phyloP scores from a whole-genome alignment of 2,888 invertebrate species.

The Dione juno region DNA sequence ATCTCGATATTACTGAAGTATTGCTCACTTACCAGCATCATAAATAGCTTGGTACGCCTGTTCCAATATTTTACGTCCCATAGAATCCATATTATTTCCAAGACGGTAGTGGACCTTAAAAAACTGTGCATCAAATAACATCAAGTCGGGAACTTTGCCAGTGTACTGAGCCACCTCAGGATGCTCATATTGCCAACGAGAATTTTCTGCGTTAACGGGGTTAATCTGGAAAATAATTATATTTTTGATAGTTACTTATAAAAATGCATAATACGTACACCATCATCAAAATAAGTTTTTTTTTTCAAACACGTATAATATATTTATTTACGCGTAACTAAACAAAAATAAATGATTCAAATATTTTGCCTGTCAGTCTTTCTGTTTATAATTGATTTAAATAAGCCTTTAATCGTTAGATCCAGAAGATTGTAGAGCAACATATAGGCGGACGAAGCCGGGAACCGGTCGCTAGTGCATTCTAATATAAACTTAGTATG shows the following conservation, averaged over 20 bases:
- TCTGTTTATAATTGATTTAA: no score
- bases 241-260: no score
- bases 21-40: slow-evolving; percentile 82
- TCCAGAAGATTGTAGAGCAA: no score
- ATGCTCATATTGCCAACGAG: slow-evolving; percentile 63
- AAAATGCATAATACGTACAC: no score
- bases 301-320: no score
- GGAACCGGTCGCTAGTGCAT: no score
- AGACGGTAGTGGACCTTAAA: slow-evolving; percentile 87
- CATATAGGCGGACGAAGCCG: no score
- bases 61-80: slow-evolving; percentile 88
- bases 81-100: slow-evolving; percentile 70
- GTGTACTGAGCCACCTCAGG: slow-evolving; percentile 81
- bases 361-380: no score
- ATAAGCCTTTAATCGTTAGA: no score
- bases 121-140: slow-evolving; percentile 87
- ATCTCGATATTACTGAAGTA: no score
- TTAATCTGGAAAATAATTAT: slow-evolving; percentile 63
- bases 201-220: slow-evolving; percentile 84
- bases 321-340: background rate
- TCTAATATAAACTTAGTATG: no score
- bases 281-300: background rate
- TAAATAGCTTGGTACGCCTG: slow-evolving; percentile 88
- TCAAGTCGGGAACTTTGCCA: slow-evolving; percentile 85
- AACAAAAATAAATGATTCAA: no score